phyloP scores from a whole-genome alignment of 2,888 invertebrate genomes.

The Metallyticus violacea region DNA sequence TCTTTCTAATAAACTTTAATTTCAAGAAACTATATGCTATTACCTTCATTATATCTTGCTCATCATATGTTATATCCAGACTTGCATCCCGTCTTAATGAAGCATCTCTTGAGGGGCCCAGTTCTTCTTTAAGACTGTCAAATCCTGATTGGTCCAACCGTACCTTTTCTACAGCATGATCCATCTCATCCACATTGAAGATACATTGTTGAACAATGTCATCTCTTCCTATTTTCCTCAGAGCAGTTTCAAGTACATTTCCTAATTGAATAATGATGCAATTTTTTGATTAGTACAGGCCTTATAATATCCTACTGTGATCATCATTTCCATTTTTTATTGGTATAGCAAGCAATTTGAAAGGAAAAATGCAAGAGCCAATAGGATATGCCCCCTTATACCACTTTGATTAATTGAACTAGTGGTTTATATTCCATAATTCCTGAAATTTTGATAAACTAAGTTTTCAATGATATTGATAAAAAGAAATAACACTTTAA shows the following conservation, averaged over 20 bases:
- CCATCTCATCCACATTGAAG: constrained; percentile 53
- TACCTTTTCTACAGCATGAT: constrained; percentile 55
- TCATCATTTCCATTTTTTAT: not conserved
- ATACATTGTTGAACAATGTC: constrained; percentile 86
- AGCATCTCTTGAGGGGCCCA: constrained; percentile 63
- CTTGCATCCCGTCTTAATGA: constrained; percentile 65
- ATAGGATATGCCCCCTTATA: too few relatives aligned
- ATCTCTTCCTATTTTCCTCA: constrained; percentile 82
- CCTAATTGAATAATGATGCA: constrained; percentile 43
- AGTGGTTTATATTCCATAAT: too few relatives aligned
- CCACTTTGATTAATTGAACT: too few relatives aligned
- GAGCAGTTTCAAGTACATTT: constrained; percentile 76
- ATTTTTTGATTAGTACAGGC: not conserved
- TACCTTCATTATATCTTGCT: constrained; percentile 70
- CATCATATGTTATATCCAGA: constrained; percentile 54
- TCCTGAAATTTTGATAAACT: too few relatives aligned
- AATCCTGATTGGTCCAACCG: constrained; percentile 59
- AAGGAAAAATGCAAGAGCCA: too few relatives aligned
- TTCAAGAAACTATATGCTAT: not conserved
- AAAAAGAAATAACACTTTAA: too few relatives aligned
- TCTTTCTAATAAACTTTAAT: not conserved
- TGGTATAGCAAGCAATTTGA: too few relatives aligned
- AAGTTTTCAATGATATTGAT: too few relatives aligned
- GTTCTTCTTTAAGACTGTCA: constrained; percentile 59
- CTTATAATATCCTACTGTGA: not conserved